Evolutionary conservation across 1,140 invertebrate genomes (phyloP).

Genomic region (Macrobrachium nipponense): DNA sequence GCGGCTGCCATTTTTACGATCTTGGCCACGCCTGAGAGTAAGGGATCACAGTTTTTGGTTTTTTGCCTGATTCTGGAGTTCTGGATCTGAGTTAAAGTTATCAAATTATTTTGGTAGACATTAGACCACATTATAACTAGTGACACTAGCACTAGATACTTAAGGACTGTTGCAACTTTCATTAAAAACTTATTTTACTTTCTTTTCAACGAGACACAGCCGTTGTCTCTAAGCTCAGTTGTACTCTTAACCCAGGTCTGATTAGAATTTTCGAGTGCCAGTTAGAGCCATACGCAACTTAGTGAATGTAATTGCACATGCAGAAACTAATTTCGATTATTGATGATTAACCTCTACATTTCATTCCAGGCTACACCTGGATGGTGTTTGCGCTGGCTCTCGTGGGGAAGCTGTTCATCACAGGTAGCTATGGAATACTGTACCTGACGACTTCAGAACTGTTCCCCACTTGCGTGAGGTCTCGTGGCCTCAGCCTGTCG

Average conservation of each 20-base stretch:
- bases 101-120: background rate
- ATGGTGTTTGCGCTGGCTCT: slow-evolving; percentile 57
- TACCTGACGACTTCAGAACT: slow-evolving; percentile 66
- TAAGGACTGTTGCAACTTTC: no score
- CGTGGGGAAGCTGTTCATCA: slow-evolving; percentile 63
- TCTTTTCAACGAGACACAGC: no score
- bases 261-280: no score
- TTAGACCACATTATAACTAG: background rate
- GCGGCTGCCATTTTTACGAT: slow-evolving; percentile 52
- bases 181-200: no score
- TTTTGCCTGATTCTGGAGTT: background rate
- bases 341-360: no score
- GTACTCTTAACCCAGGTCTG: no score
- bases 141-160: background rate
- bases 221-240: no score
- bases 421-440: slow-evolving; percentile 51
- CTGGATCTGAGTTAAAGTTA: background rate
- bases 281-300: background rate
- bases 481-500: slow-evolving; percentile 66
- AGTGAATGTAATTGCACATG: background rate
- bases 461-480: slow-evolving; percentile 66
- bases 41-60: background rate
- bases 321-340: background rate
- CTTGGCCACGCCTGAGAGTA: slow-evolving; percentile 43
- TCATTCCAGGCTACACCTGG: slow-evolving; percentile 42